Evolutionary conservation across 2,113 vertebrate species (phyloP).

Genomic region (Tricholaema leucomelas): DNA sequence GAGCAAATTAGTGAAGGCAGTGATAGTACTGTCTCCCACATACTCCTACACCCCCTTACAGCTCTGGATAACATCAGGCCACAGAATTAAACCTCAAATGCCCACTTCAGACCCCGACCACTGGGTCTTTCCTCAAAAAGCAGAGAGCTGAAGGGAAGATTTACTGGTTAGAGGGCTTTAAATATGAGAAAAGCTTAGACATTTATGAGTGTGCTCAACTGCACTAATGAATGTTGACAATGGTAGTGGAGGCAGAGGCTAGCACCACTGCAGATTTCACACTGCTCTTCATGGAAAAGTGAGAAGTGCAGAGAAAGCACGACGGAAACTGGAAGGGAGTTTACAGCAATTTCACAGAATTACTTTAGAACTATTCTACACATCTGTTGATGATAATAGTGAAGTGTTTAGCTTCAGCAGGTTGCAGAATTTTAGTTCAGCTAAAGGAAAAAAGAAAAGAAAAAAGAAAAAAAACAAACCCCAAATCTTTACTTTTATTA

Average conservation of each 20-base stretch:
- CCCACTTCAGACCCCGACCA: neutral
- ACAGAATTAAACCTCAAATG: neutral
- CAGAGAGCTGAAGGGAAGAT: neutral
- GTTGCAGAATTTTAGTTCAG: neutral
- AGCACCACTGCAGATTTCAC: neutral
- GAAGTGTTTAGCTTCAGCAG: neutral
- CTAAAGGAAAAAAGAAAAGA: neutral
- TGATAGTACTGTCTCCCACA: neutral
- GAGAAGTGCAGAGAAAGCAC: neutral
- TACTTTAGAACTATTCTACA: neutral
- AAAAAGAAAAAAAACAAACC: neutral
- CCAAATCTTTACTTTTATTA: neutral
- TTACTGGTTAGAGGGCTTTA: neutral
- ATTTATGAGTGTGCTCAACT: neutral
- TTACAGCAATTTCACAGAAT: neutral
- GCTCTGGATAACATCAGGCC: neutral
- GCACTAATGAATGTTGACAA: constrained; percentile 14
- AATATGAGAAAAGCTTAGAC: constrained; percentile 21
- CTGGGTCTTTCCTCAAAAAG: neutral
- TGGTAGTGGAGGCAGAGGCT: neutral
- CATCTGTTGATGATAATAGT: neutral
- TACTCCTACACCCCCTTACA: neutral
- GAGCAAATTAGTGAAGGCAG: constrained; percentile 37
- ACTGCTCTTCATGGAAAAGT: neutral
- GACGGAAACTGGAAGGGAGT: neutral